These are phyloP conservation scores for Cyanoliseus patagonus DNA, from an alignment of 2,113 vertebrate species.

Conservation along the genomic window DNA sequence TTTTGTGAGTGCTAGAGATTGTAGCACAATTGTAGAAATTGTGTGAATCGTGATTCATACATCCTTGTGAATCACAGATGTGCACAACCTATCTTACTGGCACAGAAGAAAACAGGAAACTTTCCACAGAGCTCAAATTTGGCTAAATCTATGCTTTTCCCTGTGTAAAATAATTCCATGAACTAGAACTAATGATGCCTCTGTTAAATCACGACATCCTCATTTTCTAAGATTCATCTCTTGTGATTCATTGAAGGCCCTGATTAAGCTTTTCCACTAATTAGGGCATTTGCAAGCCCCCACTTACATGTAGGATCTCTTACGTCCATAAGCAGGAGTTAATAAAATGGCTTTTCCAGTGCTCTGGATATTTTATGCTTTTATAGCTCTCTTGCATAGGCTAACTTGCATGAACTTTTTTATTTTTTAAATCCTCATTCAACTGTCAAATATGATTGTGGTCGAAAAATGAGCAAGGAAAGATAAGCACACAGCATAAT, in stretches of 20 bases:
- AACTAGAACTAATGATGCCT: not conserved
- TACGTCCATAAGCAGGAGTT: not conserved
- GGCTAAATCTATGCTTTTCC: not conserved
- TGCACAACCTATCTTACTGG: rapidly evolving
- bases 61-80: not conserved
- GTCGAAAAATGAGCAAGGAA: not conserved
- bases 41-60: not conserved
- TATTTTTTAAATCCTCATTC: not conserved
- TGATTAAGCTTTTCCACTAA: not conserved
- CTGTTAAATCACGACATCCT: not conserved
- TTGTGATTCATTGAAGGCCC: not conserved
- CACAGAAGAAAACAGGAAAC: not conserved
- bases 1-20: not conserved
- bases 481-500: not conserved
- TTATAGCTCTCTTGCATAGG: not conserved
- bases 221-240: not conserved
- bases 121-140: not conserved
- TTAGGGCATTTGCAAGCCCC: not conserved
- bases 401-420: not conserved
- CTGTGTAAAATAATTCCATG: not conserved
- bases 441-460: not conserved
- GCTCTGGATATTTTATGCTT: not conserved
- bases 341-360: not conserved
- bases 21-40: not conserved
- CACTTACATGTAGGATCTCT: not conserved